Evolutionary conservation across 1,140 invertebrate genomes (phyloP), one percentile per base, ranked within the genome.

Genomic region (Eumeta japonica): DNA sequence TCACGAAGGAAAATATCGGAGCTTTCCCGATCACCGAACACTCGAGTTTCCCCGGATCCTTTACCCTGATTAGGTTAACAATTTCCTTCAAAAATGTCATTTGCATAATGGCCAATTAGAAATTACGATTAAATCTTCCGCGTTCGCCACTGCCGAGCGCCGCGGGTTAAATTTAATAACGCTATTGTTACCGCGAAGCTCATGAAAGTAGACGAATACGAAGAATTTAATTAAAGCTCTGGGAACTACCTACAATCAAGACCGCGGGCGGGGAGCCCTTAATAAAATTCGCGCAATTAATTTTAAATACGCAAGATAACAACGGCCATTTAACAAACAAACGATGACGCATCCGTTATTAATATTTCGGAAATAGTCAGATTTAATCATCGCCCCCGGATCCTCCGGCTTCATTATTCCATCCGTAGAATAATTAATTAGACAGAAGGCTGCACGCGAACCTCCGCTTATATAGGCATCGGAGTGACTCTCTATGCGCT

Each of bases 341-440:
- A 53, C 54, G 53, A 50, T 43, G 44, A 24, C 48, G 44, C 43
- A 50, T 36, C 48, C 48, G 47, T 45, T 46, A 49, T 53, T 51
- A 51, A 42, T 42, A 48, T 42, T 51, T 51, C 48, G 38, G 35
- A n/a, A 45, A 52, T 38, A 35, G 30, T 29, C 29, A 31, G 38
- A 39, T 55, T 55, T 59, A 60, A 62, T 65, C 50, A 55, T n/a
- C 48, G 43, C 51, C 52, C 45, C 52, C 46, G 49, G 58, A 58
- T 59, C 61, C n/a, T 24, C 37, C 48, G 54, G 56, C 56, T 60
- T 66, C 67, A 70, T 73, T 66, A 73, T 62, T 68, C 44, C 47
- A 59, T 66, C 62, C 58, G 58, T 52, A 52, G 50, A 50, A 67
- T 70, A 66, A 70, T 68, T 67, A 66, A 62, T 68, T 62, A 62